Conservation (phyloP, 2,797 vertebrate species). For the Hephaestus fuliginosus region DNA sequence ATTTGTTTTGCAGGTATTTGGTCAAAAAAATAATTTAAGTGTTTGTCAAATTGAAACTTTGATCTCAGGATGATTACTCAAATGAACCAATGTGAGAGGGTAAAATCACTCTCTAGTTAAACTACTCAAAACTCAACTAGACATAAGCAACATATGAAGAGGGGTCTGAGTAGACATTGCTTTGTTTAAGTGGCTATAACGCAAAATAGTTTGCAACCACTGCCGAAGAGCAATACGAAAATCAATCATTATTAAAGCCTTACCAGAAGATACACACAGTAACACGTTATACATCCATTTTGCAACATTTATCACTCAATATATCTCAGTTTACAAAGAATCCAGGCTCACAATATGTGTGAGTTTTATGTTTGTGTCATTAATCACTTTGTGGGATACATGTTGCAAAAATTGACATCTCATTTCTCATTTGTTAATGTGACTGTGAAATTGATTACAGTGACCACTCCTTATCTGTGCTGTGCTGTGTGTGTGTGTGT, state of each 20-base stretch:
- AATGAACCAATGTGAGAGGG: too few relatives aligned
- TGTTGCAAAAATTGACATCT: slow-evolving; percentile 54
- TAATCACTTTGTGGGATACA: slow-evolving; percentile 49
- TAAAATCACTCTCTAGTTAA: neutral
- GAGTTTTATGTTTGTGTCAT: slow-evolving; percentile 38
- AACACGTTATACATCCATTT: neutral
- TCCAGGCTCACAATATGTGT: neutral
- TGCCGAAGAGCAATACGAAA: neutral
- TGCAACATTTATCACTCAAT: slow-evolving; percentile 11
- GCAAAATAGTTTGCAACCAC: neutral
- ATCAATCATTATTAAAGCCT: slow-evolving; percentile 6
- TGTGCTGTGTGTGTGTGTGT: slow-evolving; percentile 18
- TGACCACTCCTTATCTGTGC: slow-evolving; percentile 43
- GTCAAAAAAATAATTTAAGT: neutral
- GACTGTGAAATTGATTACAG: slow-evolving; percentile 49
- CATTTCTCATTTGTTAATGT: slow-evolving; percentile 65
- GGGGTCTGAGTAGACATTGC: neutral
- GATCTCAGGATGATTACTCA: too few relatives aligned
- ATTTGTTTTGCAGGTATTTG: neutral
- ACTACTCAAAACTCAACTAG: neutral
- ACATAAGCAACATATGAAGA: neutral
- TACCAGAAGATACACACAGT: neutral
- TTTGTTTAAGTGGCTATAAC: neutral
- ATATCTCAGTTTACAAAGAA: neutral
- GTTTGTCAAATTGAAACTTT: neutral